Evolutionary conservation across 2,888 invertebrate genomes (phyloP), one percentile per base, ranked within the genome.

Genomic region (Amphipoea lucens): DNA sequence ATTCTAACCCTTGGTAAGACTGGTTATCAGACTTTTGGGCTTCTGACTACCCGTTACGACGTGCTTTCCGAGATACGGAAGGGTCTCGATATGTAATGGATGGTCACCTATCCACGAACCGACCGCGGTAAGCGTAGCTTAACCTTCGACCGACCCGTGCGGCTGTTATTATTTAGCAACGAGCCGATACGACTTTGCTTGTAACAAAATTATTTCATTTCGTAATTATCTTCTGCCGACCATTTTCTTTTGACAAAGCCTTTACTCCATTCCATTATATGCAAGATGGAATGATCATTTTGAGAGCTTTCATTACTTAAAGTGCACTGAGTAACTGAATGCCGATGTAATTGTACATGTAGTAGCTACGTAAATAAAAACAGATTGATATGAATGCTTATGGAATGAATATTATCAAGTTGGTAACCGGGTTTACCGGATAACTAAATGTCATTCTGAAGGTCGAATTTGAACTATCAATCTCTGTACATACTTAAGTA

Each of bases 361-460:
- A 48, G 48, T 42, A 60, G 0, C 23, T 23, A 45, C 17, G 40
- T 51, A 67, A 9, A 57, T 72, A 29, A 45, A 67, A 57, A 74
- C 45, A 29, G 42, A 62, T 67, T 42, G 45, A 45, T 68, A 74
- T 54, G 3, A 54, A 29, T 51, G 45, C 29, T 78, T 63, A 45
- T 45, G 51, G 45, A 73, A 14, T 20, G 62, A 45, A 62, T n/a
- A 83, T 57, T 80, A 72, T 84, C 72, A 42, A 72, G 68, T 72
- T 72, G 4, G 36, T 42, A 51, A 84, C 81, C 68, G 85, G 71
- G 68, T 81, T 76, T 85, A 76, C 72, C 76, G 86, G 86, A 81
- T 73, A 72, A 62, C 68, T 4, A n/a, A 81, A 81, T 65, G 63
- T 63, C 9, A 60, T 72, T 9, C 14, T 60, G 42, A 82, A 82